These are phyloP conservation scores for Bhutanitis thaidina DNA, from an alignment of 2,888 invertebrate species.

Conservation along the genomic window DNA sequence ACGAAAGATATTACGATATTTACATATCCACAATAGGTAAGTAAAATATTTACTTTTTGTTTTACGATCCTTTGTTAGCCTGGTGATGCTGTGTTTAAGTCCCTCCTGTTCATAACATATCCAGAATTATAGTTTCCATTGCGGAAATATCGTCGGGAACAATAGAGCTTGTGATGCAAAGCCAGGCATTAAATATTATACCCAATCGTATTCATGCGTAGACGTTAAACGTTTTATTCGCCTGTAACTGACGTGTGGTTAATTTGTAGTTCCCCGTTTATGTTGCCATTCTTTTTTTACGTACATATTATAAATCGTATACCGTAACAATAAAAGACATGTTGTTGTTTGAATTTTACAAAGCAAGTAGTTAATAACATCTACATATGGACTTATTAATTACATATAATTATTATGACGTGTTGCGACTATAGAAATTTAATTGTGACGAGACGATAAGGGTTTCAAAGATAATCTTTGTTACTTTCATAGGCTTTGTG, in stretches of 20 bases:
- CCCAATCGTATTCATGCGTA: constrained; percentile 15
- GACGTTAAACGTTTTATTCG: constrained; percentile 14
- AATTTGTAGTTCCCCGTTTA: constrained; percentile 14
- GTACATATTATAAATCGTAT: no score
- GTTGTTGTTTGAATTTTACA: no score
- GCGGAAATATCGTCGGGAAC: constrained; percentile 42
- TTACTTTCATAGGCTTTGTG: no score
- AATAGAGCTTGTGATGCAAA: constrained; percentile 35
- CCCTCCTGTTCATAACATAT: constrained; percentile 42
- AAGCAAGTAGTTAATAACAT: no score
- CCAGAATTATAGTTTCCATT: constrained; percentile 43
- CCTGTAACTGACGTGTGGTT: constrained; percentile 7
- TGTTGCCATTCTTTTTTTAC: constrained; percentile 1
- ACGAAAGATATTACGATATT: constrained; percentile 93
- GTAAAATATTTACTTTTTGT: constrained; percentile 61
- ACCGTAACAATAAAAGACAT: no score
- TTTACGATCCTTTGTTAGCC: constrained; percentile 63
- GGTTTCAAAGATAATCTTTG: no score
- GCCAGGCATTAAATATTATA: constrained; percentile 17
- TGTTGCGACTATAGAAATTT: no score
- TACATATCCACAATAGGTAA: constrained; percentile 95
- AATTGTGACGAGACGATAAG: no score
- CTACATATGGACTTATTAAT: no score
- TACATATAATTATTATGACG: no score
- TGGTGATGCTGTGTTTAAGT: constrained; percentile 53